Base-by-base conservation (phyloP, 2,888 invertebrate species). In the Drosophila anceps region DNA sequence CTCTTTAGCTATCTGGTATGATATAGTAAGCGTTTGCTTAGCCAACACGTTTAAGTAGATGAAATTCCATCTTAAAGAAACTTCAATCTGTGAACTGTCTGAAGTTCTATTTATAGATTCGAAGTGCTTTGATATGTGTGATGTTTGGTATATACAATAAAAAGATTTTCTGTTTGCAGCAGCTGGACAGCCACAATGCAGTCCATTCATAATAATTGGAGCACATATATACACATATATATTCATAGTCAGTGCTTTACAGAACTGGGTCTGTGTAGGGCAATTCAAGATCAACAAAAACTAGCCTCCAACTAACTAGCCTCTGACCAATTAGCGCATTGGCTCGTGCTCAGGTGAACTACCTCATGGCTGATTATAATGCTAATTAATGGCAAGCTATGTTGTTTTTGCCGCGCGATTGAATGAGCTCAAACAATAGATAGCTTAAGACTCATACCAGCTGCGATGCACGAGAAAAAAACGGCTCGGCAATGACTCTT, bases 291-390 rank as follows among this genome's bases (percentile, higher is more conserved):
- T 75, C 79, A 73, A 58, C 73, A 50, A 37, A 50, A 58, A 61
- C 73, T 44, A 63, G 59, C 50, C 44, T 51, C 37, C 13, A 67
- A 75, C 62, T 59, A 65, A 33, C 69, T 64, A 61, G 66, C 51
- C 44, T 46, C 53, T 68, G 50, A 51, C 60, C 75, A 70, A 75
- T 77, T 82, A 78, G 62, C 81, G 68, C 67, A 13, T 15, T 84
- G 83, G 85, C 84, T 84, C 84, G 84, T 84, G 88, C 88, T 82
- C 83, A 79, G 84, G 84, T 87, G 82, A 84, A 84, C 81, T 80
- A 86, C 84, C 87, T 84, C 76, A 69, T 50, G 46, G 67, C 63
- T 82, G 53, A 87, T 87, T 81, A 74, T 76, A 79, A 82, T 84
- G 85, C 79, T 78, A 84, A 84, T 84, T 80, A 82, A 82, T 87